Percentiles rank a stretch among this genome's conserved stretches.
Evolutionary conservation across 2,888 invertebrate genomes (phyloP).

Genomic region (Eristalinus sepulchralis): DNA sequence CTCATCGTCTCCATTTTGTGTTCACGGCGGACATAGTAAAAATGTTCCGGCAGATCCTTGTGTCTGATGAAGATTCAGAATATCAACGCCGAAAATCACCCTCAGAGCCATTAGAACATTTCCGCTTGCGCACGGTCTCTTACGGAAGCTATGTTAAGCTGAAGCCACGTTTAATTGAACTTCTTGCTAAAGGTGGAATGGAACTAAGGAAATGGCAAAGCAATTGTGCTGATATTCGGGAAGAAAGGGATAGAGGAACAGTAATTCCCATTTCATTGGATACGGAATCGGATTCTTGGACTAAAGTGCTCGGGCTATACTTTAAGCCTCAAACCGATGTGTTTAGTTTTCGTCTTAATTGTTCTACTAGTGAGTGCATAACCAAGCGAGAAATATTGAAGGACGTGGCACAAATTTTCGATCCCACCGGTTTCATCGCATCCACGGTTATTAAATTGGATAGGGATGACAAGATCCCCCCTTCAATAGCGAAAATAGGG

Average conservation of each 20-base stretch:
- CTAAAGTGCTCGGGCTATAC: conserved; percentile 55
- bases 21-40: no score
- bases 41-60: no score
- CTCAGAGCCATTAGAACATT: conserved; percentile 8
- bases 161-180: conserved; percentile 18
- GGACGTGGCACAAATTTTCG: conserved; percentile 46
- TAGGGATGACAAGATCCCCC: conserved; percentile 59
- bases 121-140: conserved; percentile 12
- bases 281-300: neutral
- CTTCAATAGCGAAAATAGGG: conserved; percentile 17
- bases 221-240: no score
- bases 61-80: no score
- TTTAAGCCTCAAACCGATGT: conserved; percentile 47
- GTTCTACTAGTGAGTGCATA: neutral
- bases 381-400: conserved; percentile 34
- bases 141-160: no score
- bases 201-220: conserved; percentile 3
- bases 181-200: conserved; percentile 47
- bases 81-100: conserved; percentile 23
- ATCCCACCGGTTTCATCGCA: no score
- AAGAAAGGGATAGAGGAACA: conserved; percentile 35
- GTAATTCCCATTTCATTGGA: neutral
- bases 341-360: conserved; percentile 29
- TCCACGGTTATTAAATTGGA: conserved; percentile 59
- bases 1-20: no score